These are phyloP conservation scores for Teleogryllus oceanicus DNA, from an alignment of 2,888 invertebrate genomes.

Conservation along the genomic window DNA sequence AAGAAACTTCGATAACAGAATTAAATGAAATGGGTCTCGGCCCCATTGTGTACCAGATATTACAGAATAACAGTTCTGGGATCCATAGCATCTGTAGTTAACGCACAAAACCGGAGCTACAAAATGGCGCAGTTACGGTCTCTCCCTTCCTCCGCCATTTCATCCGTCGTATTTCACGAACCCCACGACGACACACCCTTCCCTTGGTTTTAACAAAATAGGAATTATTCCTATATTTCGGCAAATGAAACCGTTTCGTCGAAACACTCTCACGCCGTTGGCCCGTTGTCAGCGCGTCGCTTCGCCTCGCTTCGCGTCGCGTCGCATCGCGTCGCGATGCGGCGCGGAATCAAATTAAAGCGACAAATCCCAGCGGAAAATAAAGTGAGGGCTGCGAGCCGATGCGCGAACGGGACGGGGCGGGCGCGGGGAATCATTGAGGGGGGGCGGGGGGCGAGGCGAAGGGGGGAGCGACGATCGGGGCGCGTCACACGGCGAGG, in stretches of 20 bases:
- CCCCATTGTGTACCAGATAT: neutral
- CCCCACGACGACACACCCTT: neutral
- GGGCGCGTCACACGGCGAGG: too few relatives aligned
- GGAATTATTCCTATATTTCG: neutral
- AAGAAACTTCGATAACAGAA: neutral
- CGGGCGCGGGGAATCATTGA: neutral
- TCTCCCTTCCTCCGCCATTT: neutral
- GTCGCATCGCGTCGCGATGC: neutral
- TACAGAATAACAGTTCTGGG: neutral
- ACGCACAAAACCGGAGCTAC: neutral
- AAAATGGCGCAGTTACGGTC: neutral
- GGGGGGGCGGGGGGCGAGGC: neutral
- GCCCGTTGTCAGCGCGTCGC: neutral
- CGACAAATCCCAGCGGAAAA: neutral
- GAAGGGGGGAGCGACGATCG: neutral
- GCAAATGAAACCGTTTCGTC: neutral
- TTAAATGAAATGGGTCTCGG: neutral
- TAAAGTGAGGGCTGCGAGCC: neutral
- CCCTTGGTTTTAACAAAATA: constrained; percentile 1
- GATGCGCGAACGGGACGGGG: neutral
- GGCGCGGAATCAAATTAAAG: constrained; percentile 5
- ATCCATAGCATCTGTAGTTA: neutral
- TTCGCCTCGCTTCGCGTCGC: neutral
- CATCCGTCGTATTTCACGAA: neutral
- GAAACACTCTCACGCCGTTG: neutral